Evolutionary conservation across 2,797 vertebrate species (phyloP).

Genomic region (Typhlichthys eigenmanni): DNA sequence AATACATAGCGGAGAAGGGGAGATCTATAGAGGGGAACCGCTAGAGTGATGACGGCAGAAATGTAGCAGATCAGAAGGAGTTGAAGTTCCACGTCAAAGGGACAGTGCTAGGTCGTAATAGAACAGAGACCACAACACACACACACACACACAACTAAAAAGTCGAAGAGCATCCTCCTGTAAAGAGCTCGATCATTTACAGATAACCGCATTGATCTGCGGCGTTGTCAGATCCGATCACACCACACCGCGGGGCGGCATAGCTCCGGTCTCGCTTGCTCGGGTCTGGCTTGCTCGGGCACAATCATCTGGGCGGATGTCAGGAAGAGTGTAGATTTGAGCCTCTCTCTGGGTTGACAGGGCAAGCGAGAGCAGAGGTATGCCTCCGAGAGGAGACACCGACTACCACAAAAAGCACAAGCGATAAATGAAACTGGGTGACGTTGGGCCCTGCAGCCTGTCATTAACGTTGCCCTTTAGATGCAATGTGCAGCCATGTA

Average conservation of each 20-base stretch:
- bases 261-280: constrained; percentile 68
- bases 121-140: background rate
- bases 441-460: constrained; percentile 43
- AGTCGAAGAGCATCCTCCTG: constrained; percentile 22
- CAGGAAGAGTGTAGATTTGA: background rate
- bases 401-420: constrained; percentile 35
- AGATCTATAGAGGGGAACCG: too few species aligned
- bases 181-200: constrained; percentile 64
- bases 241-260: constrained; percentile 36
- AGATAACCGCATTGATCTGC: constrained; percentile 60
- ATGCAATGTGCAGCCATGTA: constrained; percentile 42
- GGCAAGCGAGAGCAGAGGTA: constrained; percentile 66
- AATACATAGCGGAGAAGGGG: too few species aligned
- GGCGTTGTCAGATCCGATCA: constrained; percentile 39
- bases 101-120: background rate
- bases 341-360: background rate
- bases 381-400: constrained; percentile 33
- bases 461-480: constrained; percentile 39
- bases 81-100: too few species aligned
- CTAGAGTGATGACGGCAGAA: too few species aligned
- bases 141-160: constrained; percentile 8
- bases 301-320: background rate
- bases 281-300: constrained; percentile 10
- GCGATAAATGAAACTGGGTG: constrained; percentile 51
- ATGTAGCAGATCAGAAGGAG: too few species aligned